Evolutionary conservation across 2,888 invertebrate genomes (phyloP).

Genomic region (Philereme transversata): DNA sequence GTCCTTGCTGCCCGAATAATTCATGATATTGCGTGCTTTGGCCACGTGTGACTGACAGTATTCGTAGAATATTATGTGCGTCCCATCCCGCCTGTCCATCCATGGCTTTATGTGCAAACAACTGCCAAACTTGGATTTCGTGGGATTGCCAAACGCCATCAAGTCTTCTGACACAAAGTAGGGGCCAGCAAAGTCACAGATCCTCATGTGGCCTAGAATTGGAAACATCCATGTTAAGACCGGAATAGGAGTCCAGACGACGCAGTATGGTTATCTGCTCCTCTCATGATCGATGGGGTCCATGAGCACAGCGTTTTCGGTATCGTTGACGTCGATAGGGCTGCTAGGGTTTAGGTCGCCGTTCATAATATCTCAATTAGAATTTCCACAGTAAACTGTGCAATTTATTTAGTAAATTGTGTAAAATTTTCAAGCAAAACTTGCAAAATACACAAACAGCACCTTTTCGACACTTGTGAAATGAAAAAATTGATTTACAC

Average conservation of each 20-base stretch:
- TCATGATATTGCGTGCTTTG: conserved; percentile 95
- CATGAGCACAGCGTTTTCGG: conserved; percentile 69
- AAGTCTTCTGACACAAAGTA: conserved; percentile 96
- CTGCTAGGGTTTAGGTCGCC: conserved; percentile 65
- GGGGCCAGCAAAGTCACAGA: conserved; percentile 98
- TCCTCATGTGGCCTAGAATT: conserved; percentile 99
- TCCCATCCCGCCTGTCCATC: conserved; percentile 94
- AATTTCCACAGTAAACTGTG: conserved; percentile 5
- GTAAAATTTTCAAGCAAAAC: background rate
- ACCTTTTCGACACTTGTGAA: too few species aligned
- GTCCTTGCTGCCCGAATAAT: conserved; percentile 88
- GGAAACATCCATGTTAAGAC: conserved; percentile 97
- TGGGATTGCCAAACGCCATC: conserved; percentile 95
- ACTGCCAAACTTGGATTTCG: conserved; percentile 94
- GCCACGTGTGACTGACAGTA: conserved; percentile 99
- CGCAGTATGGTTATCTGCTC: conserved; percentile 92
- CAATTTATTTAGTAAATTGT: too few species aligned
- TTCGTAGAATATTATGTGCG: conserved; percentile 97
- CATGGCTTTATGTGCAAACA: conserved; percentile 87
- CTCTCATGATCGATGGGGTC: conserved; percentile 83
- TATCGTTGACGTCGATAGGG: conserved; percentile 57
- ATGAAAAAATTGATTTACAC: too few species aligned
- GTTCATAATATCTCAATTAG: conserved; percentile 51
- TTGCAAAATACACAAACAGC: background rate
- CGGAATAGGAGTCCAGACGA: conserved; percentile 99